Evolutionary conservation across 2,113 vertebrate species (phyloP).

Genomic region (Pseudonaja textilis): DNA sequence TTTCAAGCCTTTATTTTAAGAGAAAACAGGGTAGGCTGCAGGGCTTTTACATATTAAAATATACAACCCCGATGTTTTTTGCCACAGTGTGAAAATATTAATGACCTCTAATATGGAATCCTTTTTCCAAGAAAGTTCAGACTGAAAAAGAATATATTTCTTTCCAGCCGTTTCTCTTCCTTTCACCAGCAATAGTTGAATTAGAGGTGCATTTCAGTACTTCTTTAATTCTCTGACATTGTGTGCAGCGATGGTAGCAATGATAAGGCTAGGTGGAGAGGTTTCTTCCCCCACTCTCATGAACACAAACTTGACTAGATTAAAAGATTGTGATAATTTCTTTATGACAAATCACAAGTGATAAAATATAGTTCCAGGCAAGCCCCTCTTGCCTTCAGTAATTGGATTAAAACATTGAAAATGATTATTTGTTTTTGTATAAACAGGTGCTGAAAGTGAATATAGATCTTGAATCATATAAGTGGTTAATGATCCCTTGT

Average conservation of each 20-base stretch:
- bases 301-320: conserved; percentile 19
- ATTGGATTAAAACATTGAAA: conserved; percentile 17
- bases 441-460: conserved; percentile 22
- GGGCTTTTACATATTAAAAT: background rate
- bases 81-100: conserved; percentile 21
- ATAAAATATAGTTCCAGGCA: conserved; percentile 42
- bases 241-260: background rate
- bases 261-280: conserved; percentile 18
- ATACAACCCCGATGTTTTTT: conserved; percentile 1
- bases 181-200: conserved; percentile 23
- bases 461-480: background rate
- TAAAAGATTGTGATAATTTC: conserved; percentile 31
- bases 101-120: conserved; percentile 7
- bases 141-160: conserved; percentile 21
- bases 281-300: conserved; percentile 10
- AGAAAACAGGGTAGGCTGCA: background rate
- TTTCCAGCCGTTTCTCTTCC: background rate
- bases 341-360: conserved; percentile 42
- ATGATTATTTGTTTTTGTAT: background rate
- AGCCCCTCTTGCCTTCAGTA: conserved; percentile 9
- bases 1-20: background rate
- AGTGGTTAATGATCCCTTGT: background rate
- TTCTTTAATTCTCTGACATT: conserved; percentile 22
- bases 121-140: conserved; percentile 22
- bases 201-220: conserved; percentile 36